Evolutionary conservation across 2,113 vertebrate species (phyloP), one percentile per base, ranked within the genome.

Genomic region (Acanthisitta chloris): DNA sequence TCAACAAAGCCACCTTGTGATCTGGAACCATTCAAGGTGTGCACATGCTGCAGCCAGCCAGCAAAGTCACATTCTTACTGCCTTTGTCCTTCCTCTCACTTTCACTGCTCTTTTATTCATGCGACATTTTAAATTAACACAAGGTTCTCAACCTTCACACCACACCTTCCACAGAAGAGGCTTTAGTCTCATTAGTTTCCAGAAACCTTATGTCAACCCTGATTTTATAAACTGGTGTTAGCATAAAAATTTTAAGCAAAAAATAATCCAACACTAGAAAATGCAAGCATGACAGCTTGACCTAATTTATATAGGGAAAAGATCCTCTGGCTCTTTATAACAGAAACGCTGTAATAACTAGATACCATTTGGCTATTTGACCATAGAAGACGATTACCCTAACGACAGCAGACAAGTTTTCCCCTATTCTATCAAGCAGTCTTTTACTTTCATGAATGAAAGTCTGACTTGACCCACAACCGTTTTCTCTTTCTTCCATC

Each of bases 11-110:
- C 1, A 71, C 43, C 72, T 64, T 83, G 81, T 86, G 74, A 88
- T 51, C 38, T 34, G 59, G 19, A 88, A 55, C 36, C 6, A 51
- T 54, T 86, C 71, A 80, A 86, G 81, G 80, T 45, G 46, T 0
- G 1, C 55, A 64, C 43, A 57, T 24, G 36, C 51, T 2, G 0
- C 52, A 88, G 51, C 31, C 90, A 88, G 49, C 33, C 70, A 76
- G 57, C 76, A 87, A 92, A 94, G 92, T 88, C 93, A 94, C 88
- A 86, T 83, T 96, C 79, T 33, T 78, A 17, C 3, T 38, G 82
- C 90, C 36, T 78, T n/a, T 86, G 82, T 58, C 92, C 87, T 88
- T 88, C 79, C 79, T 83, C 72, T 93, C 31, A 11, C 61, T 94
- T 92, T 43, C n/a, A 80, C 46, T 84, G 78, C 64, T 79, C 67